A percentile compares a stretch with the other conserved stretches of the same genome.
phyloP scores from a whole-genome alignment of 2,888 invertebrate genomes.

The Scaptomyza tumidula region DNA sequence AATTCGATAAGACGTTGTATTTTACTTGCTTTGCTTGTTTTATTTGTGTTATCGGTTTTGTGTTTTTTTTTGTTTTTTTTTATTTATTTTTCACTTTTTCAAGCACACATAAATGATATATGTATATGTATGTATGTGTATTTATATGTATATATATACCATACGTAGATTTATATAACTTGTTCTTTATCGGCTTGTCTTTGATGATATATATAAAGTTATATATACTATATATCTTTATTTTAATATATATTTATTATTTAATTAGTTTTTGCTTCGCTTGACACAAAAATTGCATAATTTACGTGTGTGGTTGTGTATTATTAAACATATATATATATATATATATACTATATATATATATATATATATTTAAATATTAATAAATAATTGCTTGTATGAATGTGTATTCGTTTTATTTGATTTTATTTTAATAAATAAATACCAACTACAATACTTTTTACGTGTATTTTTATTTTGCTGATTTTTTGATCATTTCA shows the following conservation, averaged over 20 bases:
- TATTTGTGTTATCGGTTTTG: constrained; percentile 21
- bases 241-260: constrained; percentile 23
- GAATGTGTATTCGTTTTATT: constrained; percentile 28
- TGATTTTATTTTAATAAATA: constrained; percentile 7
- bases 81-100: constrained; percentile 62
- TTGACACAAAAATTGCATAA: constrained; percentile 43
- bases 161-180: constrained; percentile 38
- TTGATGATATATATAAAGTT: constrained; percentile 47
- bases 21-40: constrained; percentile 42
- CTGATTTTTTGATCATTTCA: neutral
- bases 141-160: constrained; percentile 20
- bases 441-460: constrained; percentile 77
- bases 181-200: constrained; percentile 50
- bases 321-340: neutral
- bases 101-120: constrained; percentile 73
- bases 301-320: constrained; percentile 21
- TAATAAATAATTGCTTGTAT: constrained; percentile 49
- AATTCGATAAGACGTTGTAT: constrained; percentile 72
- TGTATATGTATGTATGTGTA: constrained; percentile 33
- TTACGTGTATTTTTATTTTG: constrained; percentile 50
- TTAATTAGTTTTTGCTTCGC: constrained; percentile 39
- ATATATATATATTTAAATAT: constrained; percentile 13
- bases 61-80: constrained; percentile 25
- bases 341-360: too few relatives aligned
- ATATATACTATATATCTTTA: constrained; percentile 23